phyloP scores from a whole-genome alignment of 2,113 vertebrate genomes.

The Anolis carolinensis region DNA sequence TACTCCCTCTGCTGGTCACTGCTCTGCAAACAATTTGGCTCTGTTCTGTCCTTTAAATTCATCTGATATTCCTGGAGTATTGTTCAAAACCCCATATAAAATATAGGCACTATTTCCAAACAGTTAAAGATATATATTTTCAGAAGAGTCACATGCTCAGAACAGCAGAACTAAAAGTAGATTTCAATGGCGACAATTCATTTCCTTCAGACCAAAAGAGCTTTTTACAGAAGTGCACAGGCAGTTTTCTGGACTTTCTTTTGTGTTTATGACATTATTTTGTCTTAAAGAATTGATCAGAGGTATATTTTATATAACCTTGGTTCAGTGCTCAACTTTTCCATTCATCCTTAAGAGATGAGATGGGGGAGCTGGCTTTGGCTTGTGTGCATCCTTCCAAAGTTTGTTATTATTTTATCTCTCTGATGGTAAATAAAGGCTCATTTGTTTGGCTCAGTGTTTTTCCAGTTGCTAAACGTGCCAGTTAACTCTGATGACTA shows the following conservation, averaged over 20 bases:
- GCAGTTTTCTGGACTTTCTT: neutral
- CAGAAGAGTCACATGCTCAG: neutral
- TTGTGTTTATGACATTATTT: too few relatives aligned
- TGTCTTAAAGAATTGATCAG: too few relatives aligned
- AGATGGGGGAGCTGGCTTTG: neutral
- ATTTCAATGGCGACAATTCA: too few relatives aligned
- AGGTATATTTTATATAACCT: neutral
- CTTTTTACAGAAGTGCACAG: too few relatives aligned
- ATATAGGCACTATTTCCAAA: neutral
- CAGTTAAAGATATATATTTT: neutral
- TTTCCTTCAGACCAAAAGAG: neutral
- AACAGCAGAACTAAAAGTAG: neutral
- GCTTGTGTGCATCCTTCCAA: neutral
- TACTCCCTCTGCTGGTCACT: slow-evolving; percentile 70
- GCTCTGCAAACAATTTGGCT: slow-evolving; percentile 16
- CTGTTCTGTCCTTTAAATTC: neutral
- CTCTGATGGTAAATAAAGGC: too few relatives aligned
- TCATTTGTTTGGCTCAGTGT: too few relatives aligned
- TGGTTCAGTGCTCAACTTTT: neutral
- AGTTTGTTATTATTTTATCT: neutral
- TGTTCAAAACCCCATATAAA: neutral
- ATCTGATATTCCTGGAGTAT: slow-evolving; percentile 15
- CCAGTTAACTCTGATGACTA: too few relatives aligned
- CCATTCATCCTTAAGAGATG: neutral
- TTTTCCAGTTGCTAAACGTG: too few relatives aligned